Evolutionary conservation across 1,140 invertebrate genomes (phyloP), one percentile per base, ranked within the genome.

Genomic region (Metaphire vulgaris): DNA sequence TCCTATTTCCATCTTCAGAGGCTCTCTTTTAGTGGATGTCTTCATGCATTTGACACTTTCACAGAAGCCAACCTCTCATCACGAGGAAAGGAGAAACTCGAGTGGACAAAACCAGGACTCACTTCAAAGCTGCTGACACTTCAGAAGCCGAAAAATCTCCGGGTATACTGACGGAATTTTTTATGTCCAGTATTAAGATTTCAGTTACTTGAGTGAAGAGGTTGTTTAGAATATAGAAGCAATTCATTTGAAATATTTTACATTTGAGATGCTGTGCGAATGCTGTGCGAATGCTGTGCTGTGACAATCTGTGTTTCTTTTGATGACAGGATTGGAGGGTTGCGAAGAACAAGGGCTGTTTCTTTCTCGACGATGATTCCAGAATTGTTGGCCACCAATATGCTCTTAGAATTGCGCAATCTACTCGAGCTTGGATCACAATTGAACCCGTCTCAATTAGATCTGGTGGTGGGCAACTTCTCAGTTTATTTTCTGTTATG

Each of bases 351-450:
- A 83, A 83, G 71, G 83, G 84, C 16, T 81, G 81, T 73, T 84
- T 85, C 75, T 84, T 82, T 76, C 68, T 84, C 70, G 84, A 85
- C 71, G 83, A 84, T n/a, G 80, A 82, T 33, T 80, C 78, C 28
- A 74, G 67, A 1, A 80, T 83, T 65, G 76, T 82, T 21, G 82
- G 79, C 33, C 83, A 85, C 76, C 79, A 81, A 33, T 85, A 82
- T 75, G 79, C 69, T 14, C 77, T 85, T n/a, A 81, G 73, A 2
- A 71, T 85, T 12, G 70, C 75, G 12, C 79, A 83, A 33, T 81
- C 80, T 32, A 81, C 79, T 33, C 78, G 78, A 69, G 80, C 84
- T 12, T 85, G 82, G 80, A 76, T 85, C 15, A 83, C 83, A 12
- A 81, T 85, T 6, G 76, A 83, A 67, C 84, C 83, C 31, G 32